These are phyloP conservation scores for Callyntrura sp. DNA, from an alignment of 2,888 invertebrate species.

Conservation along the genomic window DNA sequence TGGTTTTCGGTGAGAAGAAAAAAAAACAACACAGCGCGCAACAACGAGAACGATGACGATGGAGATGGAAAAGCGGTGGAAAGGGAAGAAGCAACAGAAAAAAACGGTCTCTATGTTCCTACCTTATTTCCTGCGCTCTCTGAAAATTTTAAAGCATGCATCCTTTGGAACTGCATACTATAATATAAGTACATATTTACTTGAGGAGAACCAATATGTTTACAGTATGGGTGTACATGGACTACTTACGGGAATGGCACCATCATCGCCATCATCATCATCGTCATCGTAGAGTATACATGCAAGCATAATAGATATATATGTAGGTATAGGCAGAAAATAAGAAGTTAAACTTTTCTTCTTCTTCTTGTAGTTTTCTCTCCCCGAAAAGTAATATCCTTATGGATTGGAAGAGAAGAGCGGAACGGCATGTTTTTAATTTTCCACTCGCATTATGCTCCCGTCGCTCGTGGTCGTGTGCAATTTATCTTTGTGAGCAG, in stretches of 20 bases:
- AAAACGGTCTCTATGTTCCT: conserved; percentile 44
- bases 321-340: background rate
- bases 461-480: conserved; percentile 81
- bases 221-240: background rate
- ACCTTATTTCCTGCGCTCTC: conserved; percentile 42
- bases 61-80: conserved; percentile 53
- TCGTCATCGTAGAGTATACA: background rate
- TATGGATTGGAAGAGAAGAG: conserved; percentile 80
- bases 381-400: conserved; percentile 65
- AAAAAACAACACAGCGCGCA: conserved; percentile 20
- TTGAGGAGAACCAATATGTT: background rate
- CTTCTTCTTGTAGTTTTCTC: conserved; percentile 6
- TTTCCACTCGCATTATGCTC: conserved; percentile 81
- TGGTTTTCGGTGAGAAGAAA: conserved; percentile 63
- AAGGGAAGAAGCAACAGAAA: conserved; percentile 45
- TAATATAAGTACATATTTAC: conserved; percentile 4
- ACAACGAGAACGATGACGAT: conserved; percentile 44
- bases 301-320: conserved; percentile 41
- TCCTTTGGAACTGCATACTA: conserved; percentile 35
- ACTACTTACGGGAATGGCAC: conserved; percentile 56
- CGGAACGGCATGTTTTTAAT: conserved; percentile 83
- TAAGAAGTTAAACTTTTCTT: conserved; percentile 45
- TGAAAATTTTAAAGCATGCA: conserved; percentile 57
- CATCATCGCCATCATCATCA: conserved; percentile 12
- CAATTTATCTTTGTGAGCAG: conserved; percentile 81